Evolutionary conservation across 2,888 invertebrate genomes (phyloP).

Genomic region (Orthosia incerta): DNA sequence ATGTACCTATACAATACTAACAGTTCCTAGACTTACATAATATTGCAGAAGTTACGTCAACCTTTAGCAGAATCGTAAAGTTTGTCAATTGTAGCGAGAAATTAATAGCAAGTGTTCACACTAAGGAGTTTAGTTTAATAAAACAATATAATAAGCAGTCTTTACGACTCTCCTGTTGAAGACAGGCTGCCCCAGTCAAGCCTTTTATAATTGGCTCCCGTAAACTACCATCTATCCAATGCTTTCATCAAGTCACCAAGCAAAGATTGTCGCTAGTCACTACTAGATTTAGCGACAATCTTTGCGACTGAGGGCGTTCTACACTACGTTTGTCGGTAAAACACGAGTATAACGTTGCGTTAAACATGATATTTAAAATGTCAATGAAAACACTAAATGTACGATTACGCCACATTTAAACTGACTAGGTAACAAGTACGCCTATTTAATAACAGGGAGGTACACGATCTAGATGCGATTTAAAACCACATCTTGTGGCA

Average conservation of each 20-base stretch:
- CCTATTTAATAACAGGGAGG: slow-evolving; percentile 13
- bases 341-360: neutral
- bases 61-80: slow-evolving; percentile 32
- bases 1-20: slow-evolving; percentile 37
- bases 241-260: neutral
- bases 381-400: neutral
- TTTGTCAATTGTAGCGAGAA: slow-evolving; percentile 31
- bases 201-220: neutral
- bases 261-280: neutral
- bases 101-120: slow-evolving; percentile 9
- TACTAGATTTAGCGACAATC: too few relatives aligned
- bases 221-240: too few relatives aligned
- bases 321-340: neutral
- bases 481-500: slow-evolving; percentile 36
- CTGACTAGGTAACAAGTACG: slow-evolving; percentile 10
- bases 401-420: slow-evolving; percentile 6
- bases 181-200: neutral
- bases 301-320: neutral
- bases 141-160: neutral
- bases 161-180: neutral
- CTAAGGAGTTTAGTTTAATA: neutral
- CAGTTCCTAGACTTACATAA: slow-evolving; percentile 60
- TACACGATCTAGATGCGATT: slow-evolving; percentile 6
- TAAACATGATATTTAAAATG: slow-evolving; percentile 10
- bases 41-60: slow-evolving; percentile 48